Percentiles rank a stretch among this genome's conserved stretches.
phyloP scores from a whole-genome alignment of 2,797 vertebrate genomes.

The Aldrovandia affinis region DNA sequence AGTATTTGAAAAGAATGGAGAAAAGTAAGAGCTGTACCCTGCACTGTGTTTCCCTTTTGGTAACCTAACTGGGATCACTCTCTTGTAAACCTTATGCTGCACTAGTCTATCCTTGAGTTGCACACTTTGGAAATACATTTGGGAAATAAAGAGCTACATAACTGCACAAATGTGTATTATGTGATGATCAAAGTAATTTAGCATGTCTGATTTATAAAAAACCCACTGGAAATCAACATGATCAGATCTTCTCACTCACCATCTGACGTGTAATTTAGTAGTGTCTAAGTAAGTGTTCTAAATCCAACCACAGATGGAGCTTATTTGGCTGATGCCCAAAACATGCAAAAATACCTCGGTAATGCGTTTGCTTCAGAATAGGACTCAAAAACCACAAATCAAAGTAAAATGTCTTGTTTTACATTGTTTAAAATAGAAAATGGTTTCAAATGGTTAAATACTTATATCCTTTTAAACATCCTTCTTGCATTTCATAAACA shows the following conservation, averaged over 20 bases:
- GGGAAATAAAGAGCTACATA: too few relatives aligned
- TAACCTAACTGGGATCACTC: too few relatives aligned
- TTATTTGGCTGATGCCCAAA: neutral
- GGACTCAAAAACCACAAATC: neutral
- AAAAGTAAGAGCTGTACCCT: too few relatives aligned
- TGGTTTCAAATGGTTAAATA: neutral
- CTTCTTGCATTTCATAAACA: too few relatives aligned
- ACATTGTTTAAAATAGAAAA: neutral
- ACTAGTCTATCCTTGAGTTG: neutral
- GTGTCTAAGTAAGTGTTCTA: neutral
- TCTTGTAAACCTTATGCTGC: too few relatives aligned
- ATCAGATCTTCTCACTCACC: neutral
- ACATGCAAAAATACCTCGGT: neutral
- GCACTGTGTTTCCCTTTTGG: too few relatives aligned
- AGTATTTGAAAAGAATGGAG: too few relatives aligned
- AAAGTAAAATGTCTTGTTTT: neutral
- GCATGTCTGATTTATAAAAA: neutral
- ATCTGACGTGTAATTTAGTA: neutral
- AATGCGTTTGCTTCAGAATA: neutral
- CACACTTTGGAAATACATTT: too few relatives aligned
- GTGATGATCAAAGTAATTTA: neutral
- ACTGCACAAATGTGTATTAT: neutral
- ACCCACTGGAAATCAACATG: neutral
- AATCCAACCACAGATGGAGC: constrained; percentile 16
- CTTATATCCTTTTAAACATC: too few relatives aligned